Base-by-base conservation (phyloP, 2,888 invertebrate genomes). In the Crioceris asparagi region DNA sequence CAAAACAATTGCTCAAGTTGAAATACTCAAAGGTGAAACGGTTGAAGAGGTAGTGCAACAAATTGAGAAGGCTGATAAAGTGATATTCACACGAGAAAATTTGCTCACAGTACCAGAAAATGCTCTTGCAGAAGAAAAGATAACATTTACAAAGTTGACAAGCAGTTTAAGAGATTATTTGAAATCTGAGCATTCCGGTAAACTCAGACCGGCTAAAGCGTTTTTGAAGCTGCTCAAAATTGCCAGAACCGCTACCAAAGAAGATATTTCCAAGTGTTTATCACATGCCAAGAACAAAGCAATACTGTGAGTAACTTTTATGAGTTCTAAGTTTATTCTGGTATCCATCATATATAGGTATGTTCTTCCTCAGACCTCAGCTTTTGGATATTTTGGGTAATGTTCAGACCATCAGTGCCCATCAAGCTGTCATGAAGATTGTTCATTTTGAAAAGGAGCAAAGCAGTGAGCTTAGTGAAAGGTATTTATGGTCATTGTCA, bases 401-500 rank as follows among this genome's bases (percentile, higher is more conserved):
- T 1, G 71, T 78, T 0, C 82, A 83, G 55, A 84, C 83, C 0
- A 54, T 66, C 3, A 70, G 72, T 2, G 70, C 79, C 0, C 79
- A 85, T 56, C 68, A 71, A 45, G 82, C 82, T 3, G 76, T 78
- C 2, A 75, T 78, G 66, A 74, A 75, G 44, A 65, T 72, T 18
- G 65, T 85, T 5, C 65, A 72, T 34, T 70, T 75, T 36, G 64
- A 68, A 8, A 67, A 72, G n/a, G 69, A 70, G 19, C 59, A 65
- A 7, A 52, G 61, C 25, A 42, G 51, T n/a, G 67, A 69, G 10
- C 43, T 56, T 0, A 61, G 72, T 18, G 87, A 87, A 55, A 66
- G 83, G 39, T 86, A 85, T 59, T 65, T 87, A 2, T 78, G 85
- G 72, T 75, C 79, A 0, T 57, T 82, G 7, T 79, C 85, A 0